A percentile compares a stretch with the other conserved stretches of the same genome.
phyloP scores from a whole-genome alignment of 2,888 invertebrate species.

The Acanthoscelides obtectus region DNA sequence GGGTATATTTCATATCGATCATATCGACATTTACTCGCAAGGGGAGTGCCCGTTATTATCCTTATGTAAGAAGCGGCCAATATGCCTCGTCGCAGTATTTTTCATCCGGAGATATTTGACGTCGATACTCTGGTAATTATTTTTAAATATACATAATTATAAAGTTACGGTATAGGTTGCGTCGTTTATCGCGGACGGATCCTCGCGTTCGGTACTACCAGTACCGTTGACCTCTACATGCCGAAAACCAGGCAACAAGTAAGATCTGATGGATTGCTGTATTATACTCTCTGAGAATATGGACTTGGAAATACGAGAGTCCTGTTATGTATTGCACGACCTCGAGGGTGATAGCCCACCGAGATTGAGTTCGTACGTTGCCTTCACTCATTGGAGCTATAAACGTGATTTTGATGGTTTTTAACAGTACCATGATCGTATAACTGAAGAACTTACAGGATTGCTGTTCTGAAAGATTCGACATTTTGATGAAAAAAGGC shows the following conservation, averaged over 20 bases:
- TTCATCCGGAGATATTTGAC: conserved; percentile 8
- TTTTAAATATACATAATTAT: conserved; percentile 26
- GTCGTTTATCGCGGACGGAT: background rate
- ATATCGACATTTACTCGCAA: background rate
- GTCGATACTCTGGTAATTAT: conserved; percentile 23
- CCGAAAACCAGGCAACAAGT: background rate
- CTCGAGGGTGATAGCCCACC: background rate
- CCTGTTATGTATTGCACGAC: background rate
- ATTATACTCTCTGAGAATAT: background rate
- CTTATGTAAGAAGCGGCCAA: background rate
- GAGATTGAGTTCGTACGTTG: background rate
- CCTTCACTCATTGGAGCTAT: too few relatives aligned
- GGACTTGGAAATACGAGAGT: background rate
- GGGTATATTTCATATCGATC: background rate
- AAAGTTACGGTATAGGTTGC: conserved; percentile 14
- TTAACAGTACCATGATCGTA: too few relatives aligned
- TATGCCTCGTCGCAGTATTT: background rate
- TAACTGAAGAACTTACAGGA: too few relatives aligned
- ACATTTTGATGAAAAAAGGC: too few relatives aligned
- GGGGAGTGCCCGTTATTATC: background rate
- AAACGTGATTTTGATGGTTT: too few relatives aligned
- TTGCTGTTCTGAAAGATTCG: too few relatives aligned
- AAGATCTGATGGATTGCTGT: background rate
- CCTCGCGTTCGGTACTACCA: background rate
- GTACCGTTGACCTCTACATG: background rate